Conservation (phyloP, 2,888 invertebrate species). For the Ormyrus nitidulus region DNA sequence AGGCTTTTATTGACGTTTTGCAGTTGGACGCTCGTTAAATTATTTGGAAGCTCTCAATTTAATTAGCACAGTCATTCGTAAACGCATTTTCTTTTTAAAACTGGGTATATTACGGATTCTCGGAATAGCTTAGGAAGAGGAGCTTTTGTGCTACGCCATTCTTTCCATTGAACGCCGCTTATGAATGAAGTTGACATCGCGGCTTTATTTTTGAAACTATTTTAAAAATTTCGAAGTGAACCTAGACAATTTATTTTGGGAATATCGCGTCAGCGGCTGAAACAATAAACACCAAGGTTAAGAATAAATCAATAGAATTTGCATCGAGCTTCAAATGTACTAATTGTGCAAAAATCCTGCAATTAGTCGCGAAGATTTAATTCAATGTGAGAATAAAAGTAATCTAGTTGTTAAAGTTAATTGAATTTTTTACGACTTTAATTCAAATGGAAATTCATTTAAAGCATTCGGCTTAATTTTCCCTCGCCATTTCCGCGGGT, state of each 20-base stretch:
- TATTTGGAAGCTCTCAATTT: too few relatives aligned
- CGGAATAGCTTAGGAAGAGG: too few relatives aligned
- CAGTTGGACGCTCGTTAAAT: too few relatives aligned
- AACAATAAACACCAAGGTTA: conserved; percentile 1
- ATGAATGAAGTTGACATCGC: conserved; percentile 23
- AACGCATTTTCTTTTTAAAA: too few relatives aligned
- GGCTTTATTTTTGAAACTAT: conserved; percentile 9
- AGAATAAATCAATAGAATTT: conserved; percentile 13
- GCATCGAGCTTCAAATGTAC: not conserved
- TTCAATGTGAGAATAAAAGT: not conserved
- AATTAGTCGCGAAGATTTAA: not conserved
- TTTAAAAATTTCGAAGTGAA: not conserved
- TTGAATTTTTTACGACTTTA: not conserved
- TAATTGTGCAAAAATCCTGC: not conserved
- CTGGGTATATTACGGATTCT: too few relatives aligned
- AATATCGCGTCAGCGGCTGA: conserved; percentile 28
- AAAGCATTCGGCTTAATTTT: too few relatives aligned
- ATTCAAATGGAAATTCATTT: not conserved
- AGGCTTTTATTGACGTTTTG: too few relatives aligned
- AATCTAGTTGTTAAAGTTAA: not conserved
- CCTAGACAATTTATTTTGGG: conserved; percentile 2
- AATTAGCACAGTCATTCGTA: too few relatives aligned
- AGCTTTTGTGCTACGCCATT: too few relatives aligned
- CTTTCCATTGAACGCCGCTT: not conserved
- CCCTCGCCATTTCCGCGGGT: too few relatives aligned